Evolutionary conservation across 2,797 vertebrate species (phyloP), one percentile per base, ranked within the genome.

Genomic region (Sebastes nivosus): DNA sequence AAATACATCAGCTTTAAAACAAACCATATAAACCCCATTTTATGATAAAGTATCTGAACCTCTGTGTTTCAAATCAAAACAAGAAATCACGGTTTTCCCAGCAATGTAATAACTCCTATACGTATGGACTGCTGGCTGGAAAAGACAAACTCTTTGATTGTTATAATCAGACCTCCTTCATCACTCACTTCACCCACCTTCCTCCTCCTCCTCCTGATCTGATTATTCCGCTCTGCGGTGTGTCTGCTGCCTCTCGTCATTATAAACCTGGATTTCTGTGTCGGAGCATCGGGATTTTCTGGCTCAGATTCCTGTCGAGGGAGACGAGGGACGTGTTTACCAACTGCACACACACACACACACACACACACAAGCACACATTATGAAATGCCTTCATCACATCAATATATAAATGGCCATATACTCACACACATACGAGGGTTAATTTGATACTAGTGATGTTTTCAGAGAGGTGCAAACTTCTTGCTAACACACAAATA

Each of bases 191-290:
- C 20, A 60, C 27, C 27, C 27, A 60, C 27, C 25, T 3, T 72
- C 55, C 2, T 27, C 68, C 10, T 52, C 29, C 25, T 72, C 52
- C 5, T 79, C 58, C 77, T 92, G 87, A 91, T 93, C 82, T 79
- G 80, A 89, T 92, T 90, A 90, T 89, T 90, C 85, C 72, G 32
- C 46, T 80, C 60, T 27, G 32, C 22, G 9, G 52, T 87, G 71
- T 52, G 70, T 86, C 81, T 85, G 71, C 83, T 55, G 82, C 70
- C 74, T 82, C 84, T 84, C 34, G 27, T 92, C 85, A 84, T 90
- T 81, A 82, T 59, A 92, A 88, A 88, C 65, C 79, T 55, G 79
- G 81, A 87, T 91, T 90, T 90, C 61, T 83, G 75, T 73, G 74
- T 85, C 22, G 54, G 74, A 86, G 52, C 59, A 25, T 67, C 68